Evolutionary conservation across 2,888 invertebrate species (phyloP).

Genomic region (Liopterus haemorrhoidalis): DNA sequence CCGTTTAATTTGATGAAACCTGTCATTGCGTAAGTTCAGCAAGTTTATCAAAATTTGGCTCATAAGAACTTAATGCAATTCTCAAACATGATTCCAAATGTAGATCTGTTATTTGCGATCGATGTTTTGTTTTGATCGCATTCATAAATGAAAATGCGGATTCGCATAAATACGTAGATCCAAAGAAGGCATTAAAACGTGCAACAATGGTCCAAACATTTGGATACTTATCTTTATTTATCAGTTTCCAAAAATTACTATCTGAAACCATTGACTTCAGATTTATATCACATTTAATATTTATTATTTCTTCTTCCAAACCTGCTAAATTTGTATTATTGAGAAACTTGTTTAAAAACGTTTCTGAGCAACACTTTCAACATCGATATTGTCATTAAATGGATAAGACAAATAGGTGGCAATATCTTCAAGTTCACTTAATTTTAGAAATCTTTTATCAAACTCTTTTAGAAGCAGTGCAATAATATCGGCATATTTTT

Average conservation of each 20-base stretch:
- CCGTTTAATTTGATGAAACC: too few species aligned
- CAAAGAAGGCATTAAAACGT: too few species aligned
- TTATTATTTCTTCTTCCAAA: slow-evolving; percentile 4
- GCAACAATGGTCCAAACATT: too few species aligned
- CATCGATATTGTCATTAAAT: too few species aligned
- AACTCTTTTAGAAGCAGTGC: neutral
- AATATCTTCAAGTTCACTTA: neutral
- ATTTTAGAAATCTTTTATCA: neutral
- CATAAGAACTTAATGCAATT: neutral
- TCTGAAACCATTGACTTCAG: neutral
- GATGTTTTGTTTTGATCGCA: neutral
- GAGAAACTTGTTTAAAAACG: too few species aligned
- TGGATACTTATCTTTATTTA: neutral
- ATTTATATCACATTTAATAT: slow-evolving; percentile 2
- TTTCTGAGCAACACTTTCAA: too few species aligned
- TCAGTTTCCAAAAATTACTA: slow-evolving; percentile 1
- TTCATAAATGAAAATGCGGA: neutral
- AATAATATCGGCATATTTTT: neutral
- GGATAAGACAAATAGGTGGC: slow-evolving; percentile 1
- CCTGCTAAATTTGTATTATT: too few species aligned
- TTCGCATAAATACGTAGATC: too few species aligned
- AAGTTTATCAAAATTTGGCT: too few species aligned
- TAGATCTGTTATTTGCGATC: slow-evolving; percentile 1
- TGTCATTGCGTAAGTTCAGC: too few species aligned
- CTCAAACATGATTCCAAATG: neutral